Percentiles rank a stretch among this genome's conserved stretches.
These are phyloP conservation scores for Geococcyx californianus DNA, from an alignment of 2,113 vertebrate species.

Conservation along the genomic window DNA sequence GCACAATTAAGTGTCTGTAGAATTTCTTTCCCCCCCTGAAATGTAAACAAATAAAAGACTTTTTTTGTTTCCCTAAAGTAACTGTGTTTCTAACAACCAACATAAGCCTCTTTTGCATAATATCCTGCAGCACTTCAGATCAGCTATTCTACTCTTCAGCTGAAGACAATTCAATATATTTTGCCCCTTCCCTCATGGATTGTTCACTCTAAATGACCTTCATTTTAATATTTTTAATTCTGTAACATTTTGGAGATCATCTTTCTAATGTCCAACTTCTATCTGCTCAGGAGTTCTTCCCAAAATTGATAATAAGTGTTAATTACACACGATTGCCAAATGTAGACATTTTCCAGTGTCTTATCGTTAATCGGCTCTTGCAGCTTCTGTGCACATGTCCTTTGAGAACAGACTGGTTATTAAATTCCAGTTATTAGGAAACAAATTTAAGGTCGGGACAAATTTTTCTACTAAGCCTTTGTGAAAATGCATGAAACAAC, in stretches of 20 bases:
- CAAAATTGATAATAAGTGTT: background rate
- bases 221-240: background rate
- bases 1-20: background rate
- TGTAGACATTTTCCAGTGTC: background rate
- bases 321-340: background rate
- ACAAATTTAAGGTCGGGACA: background rate
- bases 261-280: background rate
- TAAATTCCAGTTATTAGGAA: background rate
- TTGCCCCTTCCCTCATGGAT: background rate
- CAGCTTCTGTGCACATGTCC: background rate
- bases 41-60: background rate
- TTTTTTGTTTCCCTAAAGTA: background rate
- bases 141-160: background rate
- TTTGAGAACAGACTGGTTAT: background rate
- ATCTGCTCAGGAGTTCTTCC: background rate
- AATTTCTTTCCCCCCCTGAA: background rate
- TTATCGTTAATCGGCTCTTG: background rate
- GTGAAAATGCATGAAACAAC: background rate
- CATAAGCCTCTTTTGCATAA: background rate
- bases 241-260: background rate
- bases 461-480: background rate
- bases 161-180: background rate
- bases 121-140: background rate
- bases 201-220: background rate
- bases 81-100: background rate